Percentiles rank a stretch among this genome's conserved stretches.
Conservation (phyloP, 2,113 vertebrate genomes). For the Gadus macrocephalus region DNA sequence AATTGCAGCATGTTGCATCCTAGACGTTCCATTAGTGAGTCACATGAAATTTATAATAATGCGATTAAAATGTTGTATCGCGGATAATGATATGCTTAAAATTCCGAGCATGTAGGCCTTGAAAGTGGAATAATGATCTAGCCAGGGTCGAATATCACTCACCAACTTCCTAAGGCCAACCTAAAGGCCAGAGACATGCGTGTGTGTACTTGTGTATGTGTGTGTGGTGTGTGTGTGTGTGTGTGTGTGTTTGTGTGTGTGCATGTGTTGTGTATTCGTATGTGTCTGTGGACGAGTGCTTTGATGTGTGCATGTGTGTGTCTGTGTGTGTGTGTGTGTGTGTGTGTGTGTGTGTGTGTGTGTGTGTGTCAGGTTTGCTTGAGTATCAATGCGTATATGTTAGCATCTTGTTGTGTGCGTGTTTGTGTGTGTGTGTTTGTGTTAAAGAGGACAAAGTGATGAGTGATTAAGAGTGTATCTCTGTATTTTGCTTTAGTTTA, state of each 20-base stretch:
- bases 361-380: background rate
- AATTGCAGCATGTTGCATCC: slow-evolving; percentile 39
- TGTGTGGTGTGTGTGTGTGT: slow-evolving; percentile 3
- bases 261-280: too few species aligned
- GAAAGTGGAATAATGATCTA: slow-evolving; percentile 57
- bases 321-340: slow-evolving; percentile 1
- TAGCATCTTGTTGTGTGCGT: background rate
- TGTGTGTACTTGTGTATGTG: slow-evolving; percentile 1
- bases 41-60: slow-evolving; percentile 58
- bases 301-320: background rate
- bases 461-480: slow-evolving; percentile 9
- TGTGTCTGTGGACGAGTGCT: too few species aligned
- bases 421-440: slow-evolving; percentile 3
- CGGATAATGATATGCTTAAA: slow-evolving; percentile 53
- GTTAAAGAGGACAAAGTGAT: background rate
- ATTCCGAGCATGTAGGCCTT: slow-evolving; percentile 48
- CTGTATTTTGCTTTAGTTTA: slow-evolving; percentile 52
- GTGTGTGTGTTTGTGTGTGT: background rate
- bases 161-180: too few species aligned
- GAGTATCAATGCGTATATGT: background rate
- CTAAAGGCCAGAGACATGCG: background rate
- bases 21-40: slow-evolving; percentile 38
- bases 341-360: background rate
- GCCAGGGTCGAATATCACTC: slow-evolving; percentile 19
- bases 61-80: slow-evolving; percentile 56